These are phyloP conservation scores for Capitulum mitella DNA, from an alignment of 2,888 invertebrate species.

Conservation along the genomic window DNA sequence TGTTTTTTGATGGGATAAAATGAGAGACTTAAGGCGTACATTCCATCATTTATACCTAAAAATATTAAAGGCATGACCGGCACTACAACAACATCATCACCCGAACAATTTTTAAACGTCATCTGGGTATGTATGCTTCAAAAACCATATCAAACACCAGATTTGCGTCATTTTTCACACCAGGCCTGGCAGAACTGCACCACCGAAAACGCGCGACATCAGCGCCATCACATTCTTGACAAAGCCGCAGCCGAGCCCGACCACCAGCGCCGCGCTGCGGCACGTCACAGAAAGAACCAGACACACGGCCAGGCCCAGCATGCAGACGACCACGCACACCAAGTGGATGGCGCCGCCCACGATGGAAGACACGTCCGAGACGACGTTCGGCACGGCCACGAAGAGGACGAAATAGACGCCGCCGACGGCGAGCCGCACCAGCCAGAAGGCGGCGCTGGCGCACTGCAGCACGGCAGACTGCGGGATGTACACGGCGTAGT, in stretches of 20 bases:
- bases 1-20: too few relatives aligned
- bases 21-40: too few relatives aligned
- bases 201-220: neutral
- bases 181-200: neutral
- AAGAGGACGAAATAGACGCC: neutral
- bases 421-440: neutral
- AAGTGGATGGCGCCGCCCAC: neutral
- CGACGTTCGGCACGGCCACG: neutral
- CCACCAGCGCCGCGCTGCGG: constrained; percentile 12
- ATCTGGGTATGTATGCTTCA: too few relatives aligned
- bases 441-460: neutral
- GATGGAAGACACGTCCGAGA: neutral
- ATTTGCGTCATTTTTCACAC: too few relatives aligned
- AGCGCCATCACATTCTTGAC: neutral
- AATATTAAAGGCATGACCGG: too few relatives aligned
- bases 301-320: neutral
- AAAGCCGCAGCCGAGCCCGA: neutral
- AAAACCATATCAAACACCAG: too few relatives aligned
- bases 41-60: too few relatives aligned
- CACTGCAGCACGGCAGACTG: neutral
- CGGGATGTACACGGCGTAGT: neutral
- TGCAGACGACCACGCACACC: neutral
- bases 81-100: too few relatives aligned
- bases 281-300: neutral
- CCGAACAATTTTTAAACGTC: too few relatives aligned